Conservation (phyloP, 1,140 invertebrate genomes). For the Drosophila punjabiensis region DNA sequence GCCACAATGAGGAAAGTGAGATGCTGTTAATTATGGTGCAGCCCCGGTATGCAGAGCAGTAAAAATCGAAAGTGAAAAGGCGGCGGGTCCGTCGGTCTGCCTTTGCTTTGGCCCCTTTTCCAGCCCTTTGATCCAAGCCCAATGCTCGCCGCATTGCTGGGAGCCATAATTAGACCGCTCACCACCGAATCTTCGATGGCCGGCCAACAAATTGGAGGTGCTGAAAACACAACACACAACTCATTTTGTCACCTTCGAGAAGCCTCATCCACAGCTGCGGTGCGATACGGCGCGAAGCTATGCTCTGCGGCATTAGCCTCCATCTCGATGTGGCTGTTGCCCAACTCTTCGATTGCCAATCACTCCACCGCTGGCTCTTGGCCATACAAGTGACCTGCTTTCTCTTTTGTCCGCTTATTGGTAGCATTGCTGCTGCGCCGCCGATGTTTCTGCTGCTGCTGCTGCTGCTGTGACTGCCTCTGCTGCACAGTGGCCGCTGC, state of each 20-base stretch:
- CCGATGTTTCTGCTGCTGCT: conserved; percentile 11
- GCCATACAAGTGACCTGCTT: conserved; percentile 83
- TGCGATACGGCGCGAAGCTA: neutral
- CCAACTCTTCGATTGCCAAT: conserved; percentile 82
- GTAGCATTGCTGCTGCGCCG: conserved; percentile 45
- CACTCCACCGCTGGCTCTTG: conserved; percentile 69
- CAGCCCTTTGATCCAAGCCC: conserved; percentile 23
- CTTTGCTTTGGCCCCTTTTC: conserved; percentile 5
- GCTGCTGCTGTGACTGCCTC: conserved; percentile 3
- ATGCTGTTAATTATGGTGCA: conserved; percentile 77
- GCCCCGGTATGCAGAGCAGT: conserved; percentile 47
- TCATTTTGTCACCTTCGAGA: conserved; percentile 79
- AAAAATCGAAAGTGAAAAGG: conserved; percentile 76
- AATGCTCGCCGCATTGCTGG: conserved; percentile 18
- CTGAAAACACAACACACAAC: conserved; percentile 39
- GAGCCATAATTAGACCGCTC: conserved; percentile 71
- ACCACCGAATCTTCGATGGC: conserved; percentile 28
- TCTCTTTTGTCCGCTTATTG: conserved; percentile 80
- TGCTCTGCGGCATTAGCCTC: conserved; percentile 62
- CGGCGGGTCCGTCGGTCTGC: neutral
- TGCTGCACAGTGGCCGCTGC: conserved; percentile 31
- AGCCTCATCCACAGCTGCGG: conserved; percentile 25
- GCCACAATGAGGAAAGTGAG: conserved; percentile 66
- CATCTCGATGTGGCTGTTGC: conserved; percentile 65
- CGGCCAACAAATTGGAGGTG: conserved; percentile 46